Base-by-base conservation (phyloP, 1,140 invertebrate genomes). In the Ips nitidus region DNA sequence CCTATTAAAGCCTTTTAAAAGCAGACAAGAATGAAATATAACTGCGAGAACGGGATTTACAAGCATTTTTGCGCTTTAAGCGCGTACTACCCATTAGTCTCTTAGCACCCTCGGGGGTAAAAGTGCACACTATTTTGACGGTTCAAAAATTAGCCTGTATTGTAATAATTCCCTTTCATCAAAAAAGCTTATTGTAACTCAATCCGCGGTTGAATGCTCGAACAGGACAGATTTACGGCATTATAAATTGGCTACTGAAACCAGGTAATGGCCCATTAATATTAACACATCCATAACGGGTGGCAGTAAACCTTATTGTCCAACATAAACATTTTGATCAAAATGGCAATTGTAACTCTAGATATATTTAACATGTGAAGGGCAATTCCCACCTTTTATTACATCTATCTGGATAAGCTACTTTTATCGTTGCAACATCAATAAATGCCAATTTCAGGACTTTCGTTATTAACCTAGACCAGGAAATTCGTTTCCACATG, bases 1-100 rank as follows among this genome's bases (percentile, higher is more conserved):
- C 45, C 45, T 50, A 50, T 50, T 50, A 50, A 50, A 50, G 45
- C 47, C 43, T 39, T 62, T 41, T 43, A 47, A 62, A 62, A 50
- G 42, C 60, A 62, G 8, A 43, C 38, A 41, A 43, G 60, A 62
- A 62, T 62, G 60, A 62, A 62, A 62, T 62, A 47, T 62, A 45
- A 45, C 41, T 36, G 41, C n/a, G 41, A n/a, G 60, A 62, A 47
- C 22, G 43, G 38, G 60, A 62, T 62, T 62, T 62, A 62, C 41
- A 62, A 38, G 42, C 60, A 43, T 43, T 62, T 45, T 62, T 50
- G 7, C 45, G 60, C 60, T 43, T 36, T 47, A 45, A 41, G 2
- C 4, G 60, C 41, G 38, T n/a, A n/a, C 36, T 8, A 4, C 41
- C 43, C 45, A 43, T 62, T 62, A 62, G 42, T 62, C 42, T 62